A percentile compares a stretch with the other conserved stretches of the same genome.
Evolutionary conservation across 2,113 vertebrate species (phyloP).

Genomic region (Melanocharis versteri): DNA sequence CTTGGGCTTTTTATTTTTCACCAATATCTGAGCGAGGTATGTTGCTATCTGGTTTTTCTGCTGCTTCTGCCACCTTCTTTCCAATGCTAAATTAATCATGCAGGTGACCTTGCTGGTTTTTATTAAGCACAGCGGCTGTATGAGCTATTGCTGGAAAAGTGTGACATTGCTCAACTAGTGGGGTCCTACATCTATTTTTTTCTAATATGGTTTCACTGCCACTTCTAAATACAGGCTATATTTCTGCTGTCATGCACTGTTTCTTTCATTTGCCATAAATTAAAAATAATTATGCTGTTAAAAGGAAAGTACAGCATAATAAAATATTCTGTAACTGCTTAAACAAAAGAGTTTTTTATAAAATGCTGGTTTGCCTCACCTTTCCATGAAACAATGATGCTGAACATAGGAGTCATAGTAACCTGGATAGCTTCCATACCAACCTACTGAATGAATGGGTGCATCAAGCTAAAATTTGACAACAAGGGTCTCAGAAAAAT

Average conservation of each 20-base stretch:
- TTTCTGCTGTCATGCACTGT: neutral
- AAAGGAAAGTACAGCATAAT: neutral
- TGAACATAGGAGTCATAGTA: neutral
- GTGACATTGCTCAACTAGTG: neutral
- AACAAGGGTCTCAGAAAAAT: neutral
- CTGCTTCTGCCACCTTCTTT: slow-evolving; percentile 3
- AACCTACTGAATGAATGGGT: neutral
- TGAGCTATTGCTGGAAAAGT: neutral
- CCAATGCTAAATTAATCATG: slow-evolving; percentile 15
- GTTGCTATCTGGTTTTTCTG: neutral
- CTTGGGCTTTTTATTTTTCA: neutral
- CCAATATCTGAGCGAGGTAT: neutral
- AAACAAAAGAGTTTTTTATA: neutral
- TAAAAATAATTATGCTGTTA: neutral
- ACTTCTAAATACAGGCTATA: neutral
- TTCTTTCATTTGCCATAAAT: neutral
- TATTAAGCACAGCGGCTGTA: neutral
- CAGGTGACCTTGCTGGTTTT: slow-evolving; percentile 37
- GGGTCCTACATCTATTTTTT: neutral
- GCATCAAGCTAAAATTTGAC: neutral
- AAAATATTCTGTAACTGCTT: neutral
- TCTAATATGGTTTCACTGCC: neutral
- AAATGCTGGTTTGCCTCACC: neutral
- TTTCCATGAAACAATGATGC: neutral
- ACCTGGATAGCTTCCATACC: neutral